Evolutionary conservation across 2,797 vertebrate species (phyloP).

Genomic region (Crenuchus spilurus): DNA sequence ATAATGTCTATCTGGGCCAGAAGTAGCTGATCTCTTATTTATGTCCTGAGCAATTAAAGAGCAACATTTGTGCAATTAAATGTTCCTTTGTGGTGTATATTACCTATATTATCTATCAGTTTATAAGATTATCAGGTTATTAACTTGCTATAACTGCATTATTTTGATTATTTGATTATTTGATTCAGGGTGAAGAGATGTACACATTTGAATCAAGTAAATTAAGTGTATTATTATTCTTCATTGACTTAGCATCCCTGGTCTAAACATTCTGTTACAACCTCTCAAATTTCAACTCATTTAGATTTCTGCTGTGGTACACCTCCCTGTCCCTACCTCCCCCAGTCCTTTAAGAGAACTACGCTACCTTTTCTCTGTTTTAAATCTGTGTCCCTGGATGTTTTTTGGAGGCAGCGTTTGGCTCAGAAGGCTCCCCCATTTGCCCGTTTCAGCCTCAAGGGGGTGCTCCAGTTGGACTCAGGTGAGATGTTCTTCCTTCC

Average conservation of each 20-base stretch:
- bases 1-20: too few species aligned
- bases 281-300: background rate
- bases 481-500: constrained; percentile 29
- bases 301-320: background rate
- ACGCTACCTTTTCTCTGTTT: constrained; percentile 6
- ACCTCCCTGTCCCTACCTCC: too few species aligned
- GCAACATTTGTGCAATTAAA: too few species aligned
- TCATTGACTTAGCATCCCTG: background rate
- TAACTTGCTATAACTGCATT: too few species aligned
- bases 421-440: background rate
- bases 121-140: too few species aligned
- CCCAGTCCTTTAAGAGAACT: background rate
- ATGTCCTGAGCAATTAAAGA: too few species aligned
- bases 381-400: background rate
- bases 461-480: constrained; percentile 20
- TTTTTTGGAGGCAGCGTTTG: background rate
- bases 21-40: too few species aligned
- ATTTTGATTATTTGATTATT: background rate
- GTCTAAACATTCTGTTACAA: background rate
- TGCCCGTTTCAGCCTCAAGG: constrained; percentile 19
- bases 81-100: too few species aligned
- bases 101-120: too few species aligned
- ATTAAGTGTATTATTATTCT: too few species aligned
- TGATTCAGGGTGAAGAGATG: background rate
- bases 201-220: background rate